Percentiles rank a stretch among this genome's conserved stretches.
Evolutionary conservation across 2,888 invertebrate genomes (phyloP).

Genomic region (Folsomia candida): DNA sequence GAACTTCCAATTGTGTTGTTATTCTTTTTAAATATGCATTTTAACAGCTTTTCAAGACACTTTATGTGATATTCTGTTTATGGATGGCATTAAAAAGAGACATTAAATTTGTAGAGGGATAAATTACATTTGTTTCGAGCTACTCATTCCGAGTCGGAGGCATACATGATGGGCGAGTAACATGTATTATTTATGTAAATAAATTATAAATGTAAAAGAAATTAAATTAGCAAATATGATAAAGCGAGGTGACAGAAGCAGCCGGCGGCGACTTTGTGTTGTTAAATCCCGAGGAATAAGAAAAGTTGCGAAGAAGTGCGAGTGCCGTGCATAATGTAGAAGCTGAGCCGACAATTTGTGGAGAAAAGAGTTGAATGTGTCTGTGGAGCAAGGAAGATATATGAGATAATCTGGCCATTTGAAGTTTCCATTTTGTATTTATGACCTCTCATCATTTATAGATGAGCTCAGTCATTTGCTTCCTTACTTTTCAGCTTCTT

Average conservation of each 20-base stretch:
- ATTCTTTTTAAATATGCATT: constrained; percentile 41
- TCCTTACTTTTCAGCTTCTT: constrained; percentile 15
- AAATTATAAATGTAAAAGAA: too few relatives aligned
- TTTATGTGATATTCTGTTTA: constrained; percentile 11
- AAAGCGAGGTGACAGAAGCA: constrained; percentile 22
- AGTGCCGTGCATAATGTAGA: constrained; percentile 40
- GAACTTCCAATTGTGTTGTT: neutral
- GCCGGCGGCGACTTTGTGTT: constrained; percentile 6
- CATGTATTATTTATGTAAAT: too few relatives aligned
- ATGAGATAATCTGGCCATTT: constrained; percentile 42
- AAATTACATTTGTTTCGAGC: neutral
- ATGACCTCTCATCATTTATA: constrained; percentile 42
- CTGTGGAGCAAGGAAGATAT: constrained; percentile 32
- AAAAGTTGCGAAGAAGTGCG: constrained; percentile 1
- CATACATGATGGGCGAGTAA: too few relatives aligned
- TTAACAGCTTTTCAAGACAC: constrained; percentile 34
- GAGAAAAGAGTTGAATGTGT: constrained; percentile 43
- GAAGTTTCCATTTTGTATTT: constrained; percentile 46
- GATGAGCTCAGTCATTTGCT: constrained; percentile 41
- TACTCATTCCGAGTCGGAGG: neutral
- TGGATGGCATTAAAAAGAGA: neutral
- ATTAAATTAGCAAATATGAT: too few relatives aligned
- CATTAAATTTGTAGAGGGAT: neutral
- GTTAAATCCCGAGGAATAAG: neutral
- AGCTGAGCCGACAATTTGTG: constrained; percentile 41